Conservation (phyloP, 2,113 vertebrate species). For the Noctilio leporinus region DNA sequence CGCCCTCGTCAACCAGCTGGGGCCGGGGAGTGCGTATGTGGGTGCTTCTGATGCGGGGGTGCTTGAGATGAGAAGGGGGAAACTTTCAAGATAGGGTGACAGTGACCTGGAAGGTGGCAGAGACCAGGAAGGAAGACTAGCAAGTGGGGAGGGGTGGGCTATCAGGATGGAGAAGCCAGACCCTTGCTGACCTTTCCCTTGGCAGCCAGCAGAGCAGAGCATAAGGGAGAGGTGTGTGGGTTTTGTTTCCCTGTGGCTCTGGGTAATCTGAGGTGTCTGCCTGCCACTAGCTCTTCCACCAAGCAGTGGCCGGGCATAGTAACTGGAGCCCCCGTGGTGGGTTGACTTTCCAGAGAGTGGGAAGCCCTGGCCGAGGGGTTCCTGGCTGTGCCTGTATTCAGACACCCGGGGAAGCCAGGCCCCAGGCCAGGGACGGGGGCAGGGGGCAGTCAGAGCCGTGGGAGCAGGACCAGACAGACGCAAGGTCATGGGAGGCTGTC, state of each 20-base stretch:
- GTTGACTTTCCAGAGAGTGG: no score
- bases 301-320: rapidly evolving
- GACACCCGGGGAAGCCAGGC: not conserved
- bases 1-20: rapidly evolving
- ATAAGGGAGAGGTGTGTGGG: not conserved
- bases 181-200: rapidly evolving
- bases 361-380: not conserved
- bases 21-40: rapidly evolving
- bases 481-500: rapidly evolving
- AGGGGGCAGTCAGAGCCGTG: not conserved
- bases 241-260: not conserved
- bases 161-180: no score
- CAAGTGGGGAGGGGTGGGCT: not conserved
- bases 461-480: not conserved
- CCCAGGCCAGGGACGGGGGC: no score
- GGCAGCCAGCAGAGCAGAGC: rapidly evolving
- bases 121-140: not conserved
- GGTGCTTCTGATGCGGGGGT: not conserved
- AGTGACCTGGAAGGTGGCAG: rapidly evolving
- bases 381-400: not conserved
- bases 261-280: not conserved
- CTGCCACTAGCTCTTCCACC: not conserved
- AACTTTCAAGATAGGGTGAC: not conserved
- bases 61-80: not conserved
- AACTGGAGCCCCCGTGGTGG: not conserved